A percentile compares a stretch with the other conserved stretches of the same genome.
These are phyloP conservation scores for Patella vulgata DNA, from an alignment of 1,140 invertebrate genomes.

Conservation along the genomic window DNA sequence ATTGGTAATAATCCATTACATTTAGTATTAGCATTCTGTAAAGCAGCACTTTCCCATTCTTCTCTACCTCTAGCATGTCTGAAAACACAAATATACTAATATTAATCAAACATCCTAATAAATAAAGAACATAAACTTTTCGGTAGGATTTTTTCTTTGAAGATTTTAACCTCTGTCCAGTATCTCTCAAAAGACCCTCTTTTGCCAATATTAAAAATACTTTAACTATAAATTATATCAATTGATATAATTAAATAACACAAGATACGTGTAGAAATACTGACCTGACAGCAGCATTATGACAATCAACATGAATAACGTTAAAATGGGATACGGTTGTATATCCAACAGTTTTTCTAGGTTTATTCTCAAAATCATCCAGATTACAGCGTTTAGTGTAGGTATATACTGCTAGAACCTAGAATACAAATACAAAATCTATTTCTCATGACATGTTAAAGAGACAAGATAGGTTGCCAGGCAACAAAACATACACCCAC, in stretches of 20 bases:
- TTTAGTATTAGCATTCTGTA: conserved; percentile 97
- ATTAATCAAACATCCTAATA: not conserved
- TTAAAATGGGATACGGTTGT: conserved; percentile 98
- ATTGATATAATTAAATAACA: too few relatives aligned
- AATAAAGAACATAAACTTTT: not conserved
- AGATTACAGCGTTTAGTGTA: conserved; percentile 95
- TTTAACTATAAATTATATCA: too few relatives aligned
- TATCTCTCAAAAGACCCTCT: too few relatives aligned
- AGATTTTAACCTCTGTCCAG: not conserved
- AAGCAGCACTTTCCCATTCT: conserved; percentile 96
- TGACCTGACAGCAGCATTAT: conserved; percentile 91
- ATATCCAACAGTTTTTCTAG: conserved; percentile 75
- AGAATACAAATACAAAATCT: conserved; percentile 5
- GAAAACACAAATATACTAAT: conserved; percentile 27
- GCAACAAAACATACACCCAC: too few relatives aligned
- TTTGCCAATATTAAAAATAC: too few relatives aligned
- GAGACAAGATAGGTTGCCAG: too few relatives aligned
- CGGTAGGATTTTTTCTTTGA: not conserved
- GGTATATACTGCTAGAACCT: conserved; percentile 90
- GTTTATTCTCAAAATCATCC: conserved; percentile 92
- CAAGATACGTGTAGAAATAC: too few relatives aligned
- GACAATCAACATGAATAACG: conserved; percentile 97
- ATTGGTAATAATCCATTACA: conserved; percentile 96
- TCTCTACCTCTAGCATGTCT: conserved; percentile 80
- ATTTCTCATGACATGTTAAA: not conserved